Evolutionary conservation across 2,888 invertebrate species (phyloP), one percentile per base, ranked within the genome.

Genomic region (Trichacis sp.): DNA sequence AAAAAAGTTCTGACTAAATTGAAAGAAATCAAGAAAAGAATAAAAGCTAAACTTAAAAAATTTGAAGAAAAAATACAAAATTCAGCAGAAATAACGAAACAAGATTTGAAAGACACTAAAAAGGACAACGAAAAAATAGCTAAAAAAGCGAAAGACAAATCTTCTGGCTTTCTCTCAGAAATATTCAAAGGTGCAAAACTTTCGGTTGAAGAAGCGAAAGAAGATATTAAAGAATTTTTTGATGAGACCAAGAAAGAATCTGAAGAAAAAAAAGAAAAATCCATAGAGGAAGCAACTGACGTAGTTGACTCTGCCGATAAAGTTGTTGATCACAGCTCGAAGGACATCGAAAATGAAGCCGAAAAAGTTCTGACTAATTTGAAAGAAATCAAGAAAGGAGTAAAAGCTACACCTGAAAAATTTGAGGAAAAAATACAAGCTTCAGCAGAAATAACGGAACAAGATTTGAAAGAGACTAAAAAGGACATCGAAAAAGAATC

Each of bases 341-440:
- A 24, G 8, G 24, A 8, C 24, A 24, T 24, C 24, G 24, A 8
- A 24, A 24, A 24, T 5, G 4, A 24, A 24, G 24, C 8, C 0
- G 56, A 66, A 15, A 64, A 70, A 3, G 70, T 68, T n/a, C 42
- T 61, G 1, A 54, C 64, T 17, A 59, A 54, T n/a, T 50, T 53
- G 0, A 74, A 74, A 24, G 56, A 56, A 15, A 15, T 6, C 1
- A 12, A 40, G 8, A 14, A 40, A 12, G 8, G 4, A 8, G 24
- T 24, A 8, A 9, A 40, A 48, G 15, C 14, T 9, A 29, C 46
- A 9, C 45, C 14, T 1, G 36, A 51, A n/a, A 51, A 57, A 87
- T 87, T 64, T 86, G 87, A 73, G 24, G 87, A 68, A 57, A 15
- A 63, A 75, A 15, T 17, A 17, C 2, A 49, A 54, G 15, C 18